A percentile compares a stretch with the other conserved stretches of the same genome.
Evolutionary conservation across 2,113 vertebrate species (phyloP).

Genomic region (Ivindomyrus marchei): DNA sequence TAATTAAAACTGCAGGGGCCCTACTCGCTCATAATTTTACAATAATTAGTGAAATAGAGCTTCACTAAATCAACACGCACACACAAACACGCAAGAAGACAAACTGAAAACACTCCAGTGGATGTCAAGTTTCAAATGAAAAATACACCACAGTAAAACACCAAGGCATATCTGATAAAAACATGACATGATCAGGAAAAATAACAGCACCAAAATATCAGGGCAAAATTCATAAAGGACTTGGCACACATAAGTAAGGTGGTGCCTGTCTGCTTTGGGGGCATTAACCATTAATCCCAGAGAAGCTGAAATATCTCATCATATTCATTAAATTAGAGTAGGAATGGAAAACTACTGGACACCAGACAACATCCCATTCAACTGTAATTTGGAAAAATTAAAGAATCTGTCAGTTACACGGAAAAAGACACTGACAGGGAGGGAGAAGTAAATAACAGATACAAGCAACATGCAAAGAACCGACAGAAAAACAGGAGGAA

Average conservation of each 20-base stretch:
- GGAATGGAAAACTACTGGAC: background rate
- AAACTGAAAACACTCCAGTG: background rate
- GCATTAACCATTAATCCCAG: background rate
- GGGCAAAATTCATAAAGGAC: background rate
- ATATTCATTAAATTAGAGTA: background rate
- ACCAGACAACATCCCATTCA: background rate
- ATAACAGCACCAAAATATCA: background rate
- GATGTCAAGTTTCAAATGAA: background rate
- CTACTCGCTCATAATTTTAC: constrained; percentile 50
- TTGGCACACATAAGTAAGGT: background rate
- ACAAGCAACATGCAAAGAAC: background rate
- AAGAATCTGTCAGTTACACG: background rate
- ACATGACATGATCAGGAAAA: background rate
- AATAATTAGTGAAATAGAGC: constrained; percentile 49
- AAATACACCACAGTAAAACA: background rate
- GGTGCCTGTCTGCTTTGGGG: background rate
- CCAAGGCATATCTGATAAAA: background rate
- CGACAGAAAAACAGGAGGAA: background rate
- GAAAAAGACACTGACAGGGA: background rate
- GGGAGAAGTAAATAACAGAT: no score
- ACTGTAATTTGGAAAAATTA: background rate
- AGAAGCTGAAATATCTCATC: background rate
- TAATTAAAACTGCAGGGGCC: constrained; percentile 38
- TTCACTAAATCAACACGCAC: constrained; percentile 20
- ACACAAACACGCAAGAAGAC: background rate